Evolutionary conservation across 2,888 invertebrate species (phyloP), one percentile per base, ranked within the genome.

Genomic region (Amiota minor): DNA sequence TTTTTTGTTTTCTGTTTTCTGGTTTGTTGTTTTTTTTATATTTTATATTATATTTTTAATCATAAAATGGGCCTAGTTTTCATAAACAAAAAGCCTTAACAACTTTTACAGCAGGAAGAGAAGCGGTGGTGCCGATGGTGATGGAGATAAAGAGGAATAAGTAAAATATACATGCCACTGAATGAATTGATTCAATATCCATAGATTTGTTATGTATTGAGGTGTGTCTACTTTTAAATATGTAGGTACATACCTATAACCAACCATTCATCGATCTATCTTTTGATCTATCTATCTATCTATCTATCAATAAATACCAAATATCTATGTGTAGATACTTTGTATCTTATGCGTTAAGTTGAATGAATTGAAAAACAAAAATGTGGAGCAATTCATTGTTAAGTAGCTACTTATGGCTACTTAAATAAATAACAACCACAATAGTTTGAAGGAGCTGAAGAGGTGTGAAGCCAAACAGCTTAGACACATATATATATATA

Each of bases 371-470:
- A 35, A 82, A 81, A 78, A 79, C 78, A 79, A 81, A 83, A 85
- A 83, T 82, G 83, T 83, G 77, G 85, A 83, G 83, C 83, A 83
- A 80, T 78, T 78, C 78, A 75, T 75, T 74, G 69, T 69, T 72
- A 75, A 79, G 61, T 76, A 75, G 73, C 72, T 55, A 67, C 72
- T 65, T 59, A 56, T 76, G 77, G 83, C 83, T 83, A 83, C 85
- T 83, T 83, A 83, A 85, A 47, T 16, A 65, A 65, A 49, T 16
- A 65, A 45, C 14, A 64, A 64, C 45, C 16, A 49, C 23, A 67
- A 67, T 81, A 83, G 82, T 83, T 81, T 82, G 81, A 85, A 78
- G 78, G 83, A 83, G 83, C 84, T 82, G 84, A 76, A 76, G 67
- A 73, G 72, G 77, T 76, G 78, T 73, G 74, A 76, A 75, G 74